Conservation (phyloP, 64 coral and sea anemone genomes). For the Anthopleura sola region DNA sequence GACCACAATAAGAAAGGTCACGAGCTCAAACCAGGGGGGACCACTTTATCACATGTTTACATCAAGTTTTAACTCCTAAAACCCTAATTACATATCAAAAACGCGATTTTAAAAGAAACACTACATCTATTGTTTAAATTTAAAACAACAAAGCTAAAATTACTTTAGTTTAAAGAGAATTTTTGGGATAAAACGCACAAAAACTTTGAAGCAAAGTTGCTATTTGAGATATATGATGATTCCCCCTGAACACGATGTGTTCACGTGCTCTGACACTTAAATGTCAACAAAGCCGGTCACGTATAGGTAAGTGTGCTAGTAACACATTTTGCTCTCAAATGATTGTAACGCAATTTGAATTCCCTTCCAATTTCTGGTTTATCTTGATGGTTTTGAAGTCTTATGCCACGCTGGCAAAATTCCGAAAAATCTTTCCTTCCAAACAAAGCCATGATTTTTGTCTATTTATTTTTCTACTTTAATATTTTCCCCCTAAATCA, state of each 20-base stretch:
- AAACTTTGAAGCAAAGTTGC: background rate
- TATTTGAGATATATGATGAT: background rate
- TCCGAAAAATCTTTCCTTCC: background rate
- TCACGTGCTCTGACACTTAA: background rate
- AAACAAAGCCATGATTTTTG: too few relatives aligned
- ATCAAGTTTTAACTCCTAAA: background rate
- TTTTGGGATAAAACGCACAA: background rate
- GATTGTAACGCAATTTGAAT: too few relatives aligned
- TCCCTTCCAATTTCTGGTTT: background rate
- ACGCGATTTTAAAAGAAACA: background rate
- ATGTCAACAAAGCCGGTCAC: background rate
- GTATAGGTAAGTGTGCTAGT: background rate
- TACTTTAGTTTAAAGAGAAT: background rate
- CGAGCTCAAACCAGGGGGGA: background rate
- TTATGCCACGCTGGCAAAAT: background rate
- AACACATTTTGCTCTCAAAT: too few relatives aligned
- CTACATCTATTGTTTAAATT: background rate
- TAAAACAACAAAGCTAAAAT: background rate
- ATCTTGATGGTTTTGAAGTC: background rate
- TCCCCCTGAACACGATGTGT: slow-evolving; percentile 15
- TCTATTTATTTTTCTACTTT: background rate
- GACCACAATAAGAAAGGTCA: background rate
- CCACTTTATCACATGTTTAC: background rate
- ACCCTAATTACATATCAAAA: background rate
- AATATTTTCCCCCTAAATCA: background rate